A percentile compares a stretch with the other conserved stretches of the same genome.
Conservation (phyloP, 1,140 invertebrate species). For the Lordiphosa mommai region DNA sequence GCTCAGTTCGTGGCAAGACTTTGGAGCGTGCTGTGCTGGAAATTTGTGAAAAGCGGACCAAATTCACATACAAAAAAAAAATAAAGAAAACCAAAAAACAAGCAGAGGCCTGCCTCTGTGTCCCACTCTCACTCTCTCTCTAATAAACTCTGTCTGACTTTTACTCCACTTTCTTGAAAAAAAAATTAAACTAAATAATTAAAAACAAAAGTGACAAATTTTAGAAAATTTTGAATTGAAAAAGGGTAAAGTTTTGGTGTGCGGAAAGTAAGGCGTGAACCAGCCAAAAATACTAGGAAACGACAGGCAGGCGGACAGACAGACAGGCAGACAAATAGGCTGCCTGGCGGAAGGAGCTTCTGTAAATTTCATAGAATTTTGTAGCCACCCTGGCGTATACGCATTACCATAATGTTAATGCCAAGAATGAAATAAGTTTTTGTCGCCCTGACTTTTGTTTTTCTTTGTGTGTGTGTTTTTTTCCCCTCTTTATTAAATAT, state of each 20-base stretch:
- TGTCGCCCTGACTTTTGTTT: constrained; percentile 1
- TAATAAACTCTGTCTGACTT: not conserved
- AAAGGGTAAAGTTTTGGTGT: constrained; percentile 13
- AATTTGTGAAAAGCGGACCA: constrained; percentile 51
- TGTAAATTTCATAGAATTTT: constrained; percentile 36
- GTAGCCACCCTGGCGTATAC: constrained; percentile 39
- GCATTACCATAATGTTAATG: constrained; percentile 57
- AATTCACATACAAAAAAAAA: constrained; percentile 7
- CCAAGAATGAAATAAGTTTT: constrained; percentile 41
- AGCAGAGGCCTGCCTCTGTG: not conserved
- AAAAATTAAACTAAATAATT: not conserved
- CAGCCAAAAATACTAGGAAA: constrained; percentile 2
- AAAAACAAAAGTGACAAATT: constrained; percentile 12
- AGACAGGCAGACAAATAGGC: constrained; percentile 57
- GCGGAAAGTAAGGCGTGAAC: constrained; percentile 57
- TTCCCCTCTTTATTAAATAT: no score
- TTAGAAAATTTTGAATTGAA: not conserved
- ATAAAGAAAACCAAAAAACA: not conserved
- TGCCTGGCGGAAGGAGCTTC: constrained; percentile 18
- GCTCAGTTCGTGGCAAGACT: constrained; percentile 75
- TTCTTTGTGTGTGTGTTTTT: not conserved
- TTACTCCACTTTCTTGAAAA: not conserved
- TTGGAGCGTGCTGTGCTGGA: constrained; percentile 75
- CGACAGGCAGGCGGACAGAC: not conserved
- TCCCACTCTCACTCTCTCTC: not conserved